Base-by-base conservation (phyloP, 2,113 vertebrate species). In the Pristiophorus japonicus region DNA sequence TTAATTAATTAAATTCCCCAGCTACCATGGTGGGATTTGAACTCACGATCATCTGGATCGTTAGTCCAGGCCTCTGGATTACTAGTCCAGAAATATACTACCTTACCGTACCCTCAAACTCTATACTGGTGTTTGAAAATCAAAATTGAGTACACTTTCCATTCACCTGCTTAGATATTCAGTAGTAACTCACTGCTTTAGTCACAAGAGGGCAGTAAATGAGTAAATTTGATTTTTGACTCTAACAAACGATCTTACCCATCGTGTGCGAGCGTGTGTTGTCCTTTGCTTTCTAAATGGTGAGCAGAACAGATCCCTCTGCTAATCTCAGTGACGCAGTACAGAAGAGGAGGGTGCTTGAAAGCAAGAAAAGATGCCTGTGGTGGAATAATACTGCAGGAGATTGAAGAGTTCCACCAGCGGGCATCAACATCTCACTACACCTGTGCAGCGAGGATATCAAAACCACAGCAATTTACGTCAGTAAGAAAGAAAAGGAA, bases 191-290 rank as follows among this genome's bases (percentile, higher is more conserved):
- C 20, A 22, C 22, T 30, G 14, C 87, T 18, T 47, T 27, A 70
- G 66, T 65, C 93, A 73, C 24, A 34, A 30, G 93, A 94, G 65
- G 93, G 93, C 65, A 94, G 93, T 47, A 66, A 24, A 65, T 67
- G 38, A 12, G 62, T 66, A 34, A 73, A 51, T 51, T n/a, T 12
- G 65, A 14, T 16, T 45, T 45, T 42, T 70, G 51, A 51, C 47
- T 30, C 20, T 42, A 51, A 70, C 27, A 67, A 47, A 67, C 34
- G 12, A 16, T 65, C 59, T 63, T 65, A 38, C 59, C 59, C 59
- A 70, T 45, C 65, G 42, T 51, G 3, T 51, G 27, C 0, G 70
- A 47, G 42, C 27, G 66, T 51, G 42, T 47, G 24, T 0, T 65
- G 66, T 93, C 91, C 16, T 30, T 55, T 90, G 24, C 47, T 20